Conservation (phyloP, 2,888 invertebrate genomes). For the Acanthosepion pharaonis region DNA sequence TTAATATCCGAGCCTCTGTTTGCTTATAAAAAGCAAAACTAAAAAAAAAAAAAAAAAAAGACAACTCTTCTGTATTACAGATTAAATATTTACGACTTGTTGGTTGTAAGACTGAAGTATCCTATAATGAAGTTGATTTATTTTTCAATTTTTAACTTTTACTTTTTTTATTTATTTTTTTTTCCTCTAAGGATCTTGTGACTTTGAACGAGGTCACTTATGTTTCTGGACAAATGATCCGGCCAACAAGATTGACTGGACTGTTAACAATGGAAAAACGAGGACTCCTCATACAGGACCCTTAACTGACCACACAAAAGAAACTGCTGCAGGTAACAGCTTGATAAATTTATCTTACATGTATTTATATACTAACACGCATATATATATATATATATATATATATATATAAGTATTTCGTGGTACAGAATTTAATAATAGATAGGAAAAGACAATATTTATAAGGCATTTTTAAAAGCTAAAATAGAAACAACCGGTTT, state of each 20-base stretch:
- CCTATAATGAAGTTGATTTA: too few species aligned
- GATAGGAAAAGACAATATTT: too few species aligned
- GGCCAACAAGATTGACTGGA: constrained; percentile 53
- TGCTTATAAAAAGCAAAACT: too few species aligned
- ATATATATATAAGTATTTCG: neutral
- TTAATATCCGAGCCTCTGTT: too few species aligned
- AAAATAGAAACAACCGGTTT: too few species aligned
- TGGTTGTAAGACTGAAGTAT: too few species aligned
- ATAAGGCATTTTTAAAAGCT: too few species aligned
- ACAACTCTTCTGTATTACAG: too few species aligned
- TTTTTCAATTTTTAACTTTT: neutral
- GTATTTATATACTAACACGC: neutral
- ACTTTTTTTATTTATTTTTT: neutral
- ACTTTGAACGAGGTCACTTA: constrained; percentile 53
- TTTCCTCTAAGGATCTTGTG: constrained; percentile 52
- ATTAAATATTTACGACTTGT: too few species aligned
- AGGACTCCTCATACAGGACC: constrained; percentile 59
- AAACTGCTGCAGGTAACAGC: constrained; percentile 53
- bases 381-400: constrained; percentile 42
- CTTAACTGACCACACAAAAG: constrained; percentile 61
- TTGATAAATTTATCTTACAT: neutral
- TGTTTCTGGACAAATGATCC: constrained; percentile 55
- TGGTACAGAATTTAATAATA: too few species aligned
- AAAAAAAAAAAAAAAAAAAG: too few species aligned
- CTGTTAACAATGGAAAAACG: constrained; percentile 61